These are phyloP conservation scores for Eucidaris tribuloides DNA, from an alignment of 35 echinoderm and acorn worm species.

Conservation along the genomic window DNA sequence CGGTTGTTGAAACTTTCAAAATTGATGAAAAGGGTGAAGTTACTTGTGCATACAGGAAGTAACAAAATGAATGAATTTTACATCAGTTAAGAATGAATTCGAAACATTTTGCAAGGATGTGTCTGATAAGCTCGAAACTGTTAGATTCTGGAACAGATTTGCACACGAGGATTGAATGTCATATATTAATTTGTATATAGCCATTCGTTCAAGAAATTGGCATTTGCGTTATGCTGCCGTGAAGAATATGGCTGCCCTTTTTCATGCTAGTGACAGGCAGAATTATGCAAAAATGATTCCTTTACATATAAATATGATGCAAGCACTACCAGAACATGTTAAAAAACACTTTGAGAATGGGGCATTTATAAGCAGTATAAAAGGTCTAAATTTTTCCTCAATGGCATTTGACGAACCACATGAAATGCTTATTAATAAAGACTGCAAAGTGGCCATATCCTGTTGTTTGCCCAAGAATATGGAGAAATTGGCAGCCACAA, in stretches of 20 bases:
- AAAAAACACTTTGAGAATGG: conserved; percentile 34
- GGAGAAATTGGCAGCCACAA: not conserved
- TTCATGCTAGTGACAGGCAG: conserved; percentile 37
- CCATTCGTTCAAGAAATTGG: conserved; percentile 2
- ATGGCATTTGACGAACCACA: conserved; percentile 66
- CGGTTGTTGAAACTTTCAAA: not conserved
- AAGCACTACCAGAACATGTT: conserved; percentile 21
- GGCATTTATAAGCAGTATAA: conserved; percentile 56
- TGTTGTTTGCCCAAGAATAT: not conserved
- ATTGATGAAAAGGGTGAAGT: not conserved
- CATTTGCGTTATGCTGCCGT: not conserved
- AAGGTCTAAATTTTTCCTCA: conserved; percentile 24
- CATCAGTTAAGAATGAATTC: not conserved
- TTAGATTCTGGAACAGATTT: not conserved
- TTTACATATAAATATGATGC: conserved; percentile 12
- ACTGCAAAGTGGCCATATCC: conserved; percentile 32
- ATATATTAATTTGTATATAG: not conserved
- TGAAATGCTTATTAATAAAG: conserved; percentile 80
- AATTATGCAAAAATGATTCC: conserved; percentile 36
- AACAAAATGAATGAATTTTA: no score
- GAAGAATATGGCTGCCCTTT: conserved; percentile 11
- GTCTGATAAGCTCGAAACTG: not conserved
- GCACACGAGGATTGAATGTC: not conserved
- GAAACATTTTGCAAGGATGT: not conserved
- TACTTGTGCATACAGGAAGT: no score